phyloP scores from a whole-genome alignment of 2,888 invertebrate genomes.

The Candidula unifasciata region DNA sequence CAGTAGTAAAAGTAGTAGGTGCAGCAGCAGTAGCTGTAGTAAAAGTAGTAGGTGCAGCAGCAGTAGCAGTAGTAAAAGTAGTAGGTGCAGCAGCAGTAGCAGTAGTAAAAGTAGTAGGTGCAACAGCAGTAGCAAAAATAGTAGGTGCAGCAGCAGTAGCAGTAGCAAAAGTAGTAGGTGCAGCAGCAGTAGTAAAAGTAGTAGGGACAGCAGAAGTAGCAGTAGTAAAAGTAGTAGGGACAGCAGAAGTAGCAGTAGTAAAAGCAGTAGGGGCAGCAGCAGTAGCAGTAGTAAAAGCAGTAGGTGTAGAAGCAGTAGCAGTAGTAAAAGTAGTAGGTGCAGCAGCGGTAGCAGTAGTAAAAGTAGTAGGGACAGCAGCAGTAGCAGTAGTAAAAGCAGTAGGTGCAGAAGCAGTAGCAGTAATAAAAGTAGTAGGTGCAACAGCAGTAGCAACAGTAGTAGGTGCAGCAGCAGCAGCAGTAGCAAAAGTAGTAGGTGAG shows the following conservation, averaged over 20 bases:
- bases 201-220: too few relatives aligned
- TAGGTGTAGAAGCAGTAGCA: neutral
- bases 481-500: neutral
- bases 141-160: too few relatives aligned
- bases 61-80: neutral
- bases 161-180: too few relatives aligned
- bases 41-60: neutral
- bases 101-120: neutral
- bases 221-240: too few relatives aligned
- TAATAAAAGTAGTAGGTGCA: neutral
- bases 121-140: too few relatives aligned
- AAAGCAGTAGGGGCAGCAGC: neutral
- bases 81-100: neutral
- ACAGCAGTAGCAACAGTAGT: neutral
- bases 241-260: too few relatives aligned
- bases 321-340: neutral
- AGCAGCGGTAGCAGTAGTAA: neutral
- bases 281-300: slow-evolving; percentile 2
- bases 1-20: neutral
- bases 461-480: neutral
- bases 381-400: neutral
- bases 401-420: neutral
- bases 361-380: too few relatives aligned
- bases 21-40: neutral
- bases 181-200: too few relatives aligned